These are phyloP conservation scores for Vespertilio murinus DNA, from an alignment of 2,797 vertebrate genomes.

Conservation along the genomic window DNA sequence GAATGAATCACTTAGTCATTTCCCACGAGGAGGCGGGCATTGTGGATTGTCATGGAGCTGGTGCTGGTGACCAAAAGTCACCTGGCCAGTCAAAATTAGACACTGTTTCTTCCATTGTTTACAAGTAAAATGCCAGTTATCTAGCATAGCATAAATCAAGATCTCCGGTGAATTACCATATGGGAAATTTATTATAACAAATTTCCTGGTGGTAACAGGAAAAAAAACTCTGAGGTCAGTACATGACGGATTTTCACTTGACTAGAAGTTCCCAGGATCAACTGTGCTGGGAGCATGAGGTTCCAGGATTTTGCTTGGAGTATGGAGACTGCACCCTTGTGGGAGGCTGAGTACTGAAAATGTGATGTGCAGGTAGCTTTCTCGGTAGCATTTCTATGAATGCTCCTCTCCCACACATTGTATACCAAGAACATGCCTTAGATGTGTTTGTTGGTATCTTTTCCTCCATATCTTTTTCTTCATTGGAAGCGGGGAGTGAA, in stretches of 20 bases:
- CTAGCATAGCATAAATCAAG: background rate
- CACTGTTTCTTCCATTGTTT: background rate
- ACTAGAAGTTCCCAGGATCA: background rate
- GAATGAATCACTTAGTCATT: background rate
- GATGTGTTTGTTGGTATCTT: background rate
- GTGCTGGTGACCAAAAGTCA: background rate
- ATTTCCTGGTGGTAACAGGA: background rate
- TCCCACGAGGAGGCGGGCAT: background rate
- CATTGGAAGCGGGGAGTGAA: too few relatives aligned
- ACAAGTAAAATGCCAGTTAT: background rate
- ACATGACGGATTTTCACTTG: background rate
- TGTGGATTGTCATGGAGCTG: background rate
- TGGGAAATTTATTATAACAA: background rate
- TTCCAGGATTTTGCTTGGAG: background rate
- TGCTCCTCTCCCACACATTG: background rate
- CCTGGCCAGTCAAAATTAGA: background rate
- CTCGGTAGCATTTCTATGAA: background rate
- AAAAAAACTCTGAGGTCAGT: background rate
- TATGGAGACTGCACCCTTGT: rapidly evolving
- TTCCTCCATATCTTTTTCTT: background rate
- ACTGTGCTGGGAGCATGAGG: rapidly evolving
- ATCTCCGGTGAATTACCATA: background rate
- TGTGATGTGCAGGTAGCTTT: rapidly evolving
- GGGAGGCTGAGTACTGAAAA: background rate
- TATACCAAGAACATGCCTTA: background rate